Evolutionary conservation across 2,797 vertebrate species (phyloP).

Genomic region (Pantherophis alleghaniensis): DNA sequence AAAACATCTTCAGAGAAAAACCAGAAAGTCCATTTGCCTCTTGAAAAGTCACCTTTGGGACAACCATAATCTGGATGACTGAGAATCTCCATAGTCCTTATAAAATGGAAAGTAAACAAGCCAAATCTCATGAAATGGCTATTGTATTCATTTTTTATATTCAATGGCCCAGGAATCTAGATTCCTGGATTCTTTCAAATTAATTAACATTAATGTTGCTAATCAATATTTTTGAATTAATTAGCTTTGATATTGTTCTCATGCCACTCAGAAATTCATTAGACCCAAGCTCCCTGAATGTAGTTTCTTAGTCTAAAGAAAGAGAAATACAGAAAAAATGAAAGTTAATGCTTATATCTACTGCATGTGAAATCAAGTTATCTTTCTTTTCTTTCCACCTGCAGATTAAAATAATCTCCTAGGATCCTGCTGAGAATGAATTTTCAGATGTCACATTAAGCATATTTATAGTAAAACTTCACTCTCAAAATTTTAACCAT

Average conservation of each 20-base stretch:
- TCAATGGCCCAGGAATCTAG: slow-evolving; percentile 35
- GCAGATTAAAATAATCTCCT: slow-evolving; percentile 62
- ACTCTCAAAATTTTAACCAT: slow-evolving; percentile 36
- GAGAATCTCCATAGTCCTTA: not conserved
- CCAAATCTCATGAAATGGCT: slow-evolving; percentile 24
- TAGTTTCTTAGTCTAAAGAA: not conserved
- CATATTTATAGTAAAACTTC: slow-evolving; percentile 52
- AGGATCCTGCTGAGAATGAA: slow-evolving; percentile 52
- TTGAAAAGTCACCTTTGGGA: too few relatives aligned
- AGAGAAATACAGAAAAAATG: not conserved
- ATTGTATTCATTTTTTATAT: slow-evolving; percentile 33
- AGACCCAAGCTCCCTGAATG: slow-evolving; percentile 50
- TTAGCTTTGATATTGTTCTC: slow-evolving; percentile 39
- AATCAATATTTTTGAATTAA: slow-evolving; percentile 42
- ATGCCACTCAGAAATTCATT: slow-evolving; percentile 49
- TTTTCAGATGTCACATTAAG: slow-evolving; percentile 57
- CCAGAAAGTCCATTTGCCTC: too few relatives aligned
- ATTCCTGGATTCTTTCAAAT: slow-evolving; percentile 9
- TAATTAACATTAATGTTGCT: slow-evolving; percentile 38
- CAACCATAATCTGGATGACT: too few relatives aligned
- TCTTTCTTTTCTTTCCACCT: slow-evolving; percentile 56
- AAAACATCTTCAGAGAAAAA: too few relatives aligned
- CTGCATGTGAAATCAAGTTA: slow-evolving; percentile 46
- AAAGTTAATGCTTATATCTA: slow-evolving; percentile 51
- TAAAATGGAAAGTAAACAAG: not conserved